Evolutionary conservation across 2,888 invertebrate genomes (phyloP).

Genomic region (Acheta domesticus): DNA sequence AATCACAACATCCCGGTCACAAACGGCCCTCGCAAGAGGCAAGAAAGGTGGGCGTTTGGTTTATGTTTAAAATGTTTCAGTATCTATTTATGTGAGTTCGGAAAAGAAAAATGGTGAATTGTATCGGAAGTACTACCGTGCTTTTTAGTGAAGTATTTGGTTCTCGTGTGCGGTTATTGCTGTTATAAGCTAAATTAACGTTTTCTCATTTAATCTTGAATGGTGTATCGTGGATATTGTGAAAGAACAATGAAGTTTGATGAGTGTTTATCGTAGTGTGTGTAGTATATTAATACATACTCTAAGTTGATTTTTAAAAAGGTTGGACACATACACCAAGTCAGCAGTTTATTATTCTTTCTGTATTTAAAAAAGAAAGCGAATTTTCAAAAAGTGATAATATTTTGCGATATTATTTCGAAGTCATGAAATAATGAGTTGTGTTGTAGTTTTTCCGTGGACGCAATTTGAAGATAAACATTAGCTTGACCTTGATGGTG

Average conservation of each 20-base stretch:
- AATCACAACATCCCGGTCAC: slow-evolving; percentile 36
- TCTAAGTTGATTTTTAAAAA: slow-evolving; percentile 30
- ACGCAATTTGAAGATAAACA: slow-evolving; percentile 27
- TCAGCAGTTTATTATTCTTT: slow-evolving; percentile 24
- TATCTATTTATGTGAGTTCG: slow-evolving; percentile 38
- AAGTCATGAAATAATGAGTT: slow-evolving; percentile 18
- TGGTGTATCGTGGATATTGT: slow-evolving; percentile 27
- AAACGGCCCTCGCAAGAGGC: slow-evolving; percentile 40
- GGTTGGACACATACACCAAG: slow-evolving; percentile 25
- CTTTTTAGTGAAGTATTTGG: slow-evolving; percentile 37
- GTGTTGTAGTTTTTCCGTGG: slow-evolving; percentile 23
- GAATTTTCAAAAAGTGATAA: background rate
- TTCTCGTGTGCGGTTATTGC: slow-evolving; percentile 30
- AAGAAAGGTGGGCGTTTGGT: slow-evolving; percentile 41
- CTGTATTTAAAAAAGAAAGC: background rate
- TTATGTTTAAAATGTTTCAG: slow-evolving; percentile 35
- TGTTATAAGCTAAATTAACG: background rate
- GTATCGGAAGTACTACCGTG: slow-evolving; percentile 37
- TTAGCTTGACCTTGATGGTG: slow-evolving; percentile 50
- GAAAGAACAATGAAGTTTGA: slow-evolving; percentile 23
- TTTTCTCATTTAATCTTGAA: slow-evolving; percentile 19
- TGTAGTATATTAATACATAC: slow-evolving; percentile 25
- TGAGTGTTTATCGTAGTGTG: slow-evolving; percentile 25
- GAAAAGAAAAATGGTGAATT: slow-evolving; percentile 38
- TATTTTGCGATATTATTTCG: slow-evolving; percentile 23